Evolutionary conservation across 1,140 invertebrate species (phyloP).

Genomic region (Lasaia peninsularis): DNA sequence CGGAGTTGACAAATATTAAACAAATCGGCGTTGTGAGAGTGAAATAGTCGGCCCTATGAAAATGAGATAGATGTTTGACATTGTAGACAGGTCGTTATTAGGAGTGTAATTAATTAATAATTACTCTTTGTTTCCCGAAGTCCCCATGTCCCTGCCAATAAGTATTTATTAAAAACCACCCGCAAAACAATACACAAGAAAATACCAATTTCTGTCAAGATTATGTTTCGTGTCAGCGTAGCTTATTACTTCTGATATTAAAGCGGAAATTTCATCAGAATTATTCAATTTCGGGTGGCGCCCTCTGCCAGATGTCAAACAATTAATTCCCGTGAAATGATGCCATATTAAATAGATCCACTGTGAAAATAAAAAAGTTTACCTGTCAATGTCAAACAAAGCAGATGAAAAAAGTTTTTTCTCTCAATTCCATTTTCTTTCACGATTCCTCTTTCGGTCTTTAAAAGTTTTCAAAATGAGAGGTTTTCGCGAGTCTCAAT

Average conservation of each 20-base stretch:
- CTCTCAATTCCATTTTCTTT: slow-evolving; percentile 73
- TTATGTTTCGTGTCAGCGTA: slow-evolving; percentile 22
- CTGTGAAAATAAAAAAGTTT: slow-evolving; percentile 71
- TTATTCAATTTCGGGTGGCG: slow-evolving; percentile 50
- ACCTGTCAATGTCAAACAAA: slow-evolving; percentile 77
- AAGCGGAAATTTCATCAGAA: slow-evolving; percentile 34
- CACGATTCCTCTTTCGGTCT: slow-evolving; percentile 73
- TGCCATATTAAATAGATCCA: slow-evolving; percentile 74
- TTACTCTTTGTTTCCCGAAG: slow-evolving; percentile 65
- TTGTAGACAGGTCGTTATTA: too few species aligned
- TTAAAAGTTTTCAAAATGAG: slow-evolving; percentile 76
- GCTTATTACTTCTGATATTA: slow-evolving; percentile 28
- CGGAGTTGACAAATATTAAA: too few species aligned
- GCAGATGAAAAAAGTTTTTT: slow-evolving; percentile 77
- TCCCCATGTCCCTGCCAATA: neutral
- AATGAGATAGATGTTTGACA: too few species aligned
- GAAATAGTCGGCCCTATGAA: too few species aligned
- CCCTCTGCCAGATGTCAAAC: slow-evolving; percentile 54
- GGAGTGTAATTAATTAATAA: too few species aligned
- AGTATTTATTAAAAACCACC: slow-evolving; percentile 21
- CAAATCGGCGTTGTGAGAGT: too few species aligned
- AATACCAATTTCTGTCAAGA: slow-evolving; percentile 16
- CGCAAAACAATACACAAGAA: slow-evolving; percentile 15
- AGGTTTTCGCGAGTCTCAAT: slow-evolving; percentile 75
- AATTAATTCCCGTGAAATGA: slow-evolving; percentile 60